A percentile compares a stretch with the other conserved stretches of the same genome.
Conservation (phyloP, 1,140 invertebrate genomes). For the Magallana ariakensis region DNA sequence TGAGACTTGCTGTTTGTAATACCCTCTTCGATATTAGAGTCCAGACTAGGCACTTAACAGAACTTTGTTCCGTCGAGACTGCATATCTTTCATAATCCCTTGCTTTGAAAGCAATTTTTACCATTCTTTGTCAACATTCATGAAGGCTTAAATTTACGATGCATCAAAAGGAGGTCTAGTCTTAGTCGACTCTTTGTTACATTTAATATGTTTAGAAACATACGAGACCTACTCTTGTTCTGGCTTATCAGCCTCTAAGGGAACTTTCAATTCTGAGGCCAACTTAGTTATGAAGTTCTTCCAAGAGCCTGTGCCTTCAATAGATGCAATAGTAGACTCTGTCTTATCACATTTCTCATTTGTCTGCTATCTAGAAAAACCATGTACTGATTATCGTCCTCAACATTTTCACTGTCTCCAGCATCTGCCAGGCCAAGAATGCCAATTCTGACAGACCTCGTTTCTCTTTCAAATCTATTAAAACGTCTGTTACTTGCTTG, state of each 20-base stretch:
- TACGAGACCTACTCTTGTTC: background rate
- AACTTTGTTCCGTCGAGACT: too few relatives aligned
- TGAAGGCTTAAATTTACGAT: background rate
- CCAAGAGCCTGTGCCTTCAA: background rate
- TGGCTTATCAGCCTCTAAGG: slow-evolving; percentile 17
- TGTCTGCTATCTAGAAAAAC: too few relatives aligned
- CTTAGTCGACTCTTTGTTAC: background rate
- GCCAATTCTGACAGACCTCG: background rate
- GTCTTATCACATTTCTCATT: background rate
- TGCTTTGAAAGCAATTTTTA: background rate
- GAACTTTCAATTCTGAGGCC: background rate
- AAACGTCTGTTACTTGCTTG: background rate
- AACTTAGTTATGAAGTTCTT: background rate
- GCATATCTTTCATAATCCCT: too few relatives aligned
- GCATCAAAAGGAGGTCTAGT: background rate
- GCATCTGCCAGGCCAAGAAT: background rate
- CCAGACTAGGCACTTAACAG: too few relatives aligned
- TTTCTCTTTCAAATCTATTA: slow-evolving; percentile 2
- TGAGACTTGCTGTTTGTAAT: too few relatives aligned
- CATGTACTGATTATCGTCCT: too few relatives aligned
- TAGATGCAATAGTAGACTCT: background rate
- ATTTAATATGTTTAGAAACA: background rate
- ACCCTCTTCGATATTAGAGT: too few relatives aligned
- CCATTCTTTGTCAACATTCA: slow-evolving; percentile 6
- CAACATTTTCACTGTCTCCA: background rate